Evolutionary conservation across 2,113 vertebrate genomes (phyloP).

Genomic region (Phalacrocorax pelagicus): DNA sequence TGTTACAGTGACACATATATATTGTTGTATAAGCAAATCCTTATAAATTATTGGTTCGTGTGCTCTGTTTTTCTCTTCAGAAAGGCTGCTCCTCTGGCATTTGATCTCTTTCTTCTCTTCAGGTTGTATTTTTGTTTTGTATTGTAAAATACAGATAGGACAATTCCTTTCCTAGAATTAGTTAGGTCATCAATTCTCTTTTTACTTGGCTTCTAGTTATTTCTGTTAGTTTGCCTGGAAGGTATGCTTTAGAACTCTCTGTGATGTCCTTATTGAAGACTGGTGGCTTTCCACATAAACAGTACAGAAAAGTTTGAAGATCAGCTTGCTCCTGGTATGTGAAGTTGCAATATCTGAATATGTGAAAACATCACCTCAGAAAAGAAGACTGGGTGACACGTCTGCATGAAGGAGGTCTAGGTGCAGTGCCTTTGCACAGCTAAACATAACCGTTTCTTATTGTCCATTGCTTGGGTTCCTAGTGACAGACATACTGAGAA

Average conservation of each 20-base stretch:
- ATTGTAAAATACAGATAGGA: not conserved
- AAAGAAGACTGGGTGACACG: not conserved
- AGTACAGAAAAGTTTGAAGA: not conserved
- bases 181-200: not conserved
- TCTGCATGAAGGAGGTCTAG: not conserved
- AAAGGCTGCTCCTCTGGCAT: not conserved
- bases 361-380: not conserved
- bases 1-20: not conserved
- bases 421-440: not conserved
- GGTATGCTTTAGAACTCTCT: not conserved
- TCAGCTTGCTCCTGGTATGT: not conserved
- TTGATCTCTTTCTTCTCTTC: not conserved
- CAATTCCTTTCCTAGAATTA: not conserved
- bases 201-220: not conserved
- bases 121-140: not conserved
- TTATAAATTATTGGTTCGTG: not conserved
- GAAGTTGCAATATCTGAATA: not conserved
- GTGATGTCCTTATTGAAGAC: not conserved
- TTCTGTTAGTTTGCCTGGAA: not conserved
- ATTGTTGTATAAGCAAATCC: not conserved
- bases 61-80: not conserved
- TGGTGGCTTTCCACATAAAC: not conserved
- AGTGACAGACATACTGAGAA: rapidly evolving
- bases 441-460: too few relatives aligned
- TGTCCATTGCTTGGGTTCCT: not conserved